Percentiles rank a stretch among this genome's conserved stretches.
Conservation (phyloP, 2,797 vertebrate species). For the Melopsittacus undulatus region DNA sequence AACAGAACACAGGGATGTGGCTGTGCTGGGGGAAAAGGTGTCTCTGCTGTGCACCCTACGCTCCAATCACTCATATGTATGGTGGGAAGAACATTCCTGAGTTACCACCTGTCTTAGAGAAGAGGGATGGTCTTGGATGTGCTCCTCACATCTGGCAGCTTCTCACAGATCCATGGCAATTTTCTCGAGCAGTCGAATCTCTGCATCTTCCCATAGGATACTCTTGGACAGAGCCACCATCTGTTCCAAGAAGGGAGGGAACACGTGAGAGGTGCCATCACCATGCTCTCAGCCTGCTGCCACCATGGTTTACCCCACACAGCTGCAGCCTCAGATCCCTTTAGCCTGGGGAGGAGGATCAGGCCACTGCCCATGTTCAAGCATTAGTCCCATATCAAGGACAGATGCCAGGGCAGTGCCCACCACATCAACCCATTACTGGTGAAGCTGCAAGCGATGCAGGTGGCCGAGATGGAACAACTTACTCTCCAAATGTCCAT, state of each 20-base stretch:
- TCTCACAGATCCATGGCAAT: not conserved
- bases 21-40: not conserved
- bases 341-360: rapidly evolving
- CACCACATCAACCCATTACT: not conserved
- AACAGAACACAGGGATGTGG: not conserved
- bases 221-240: rapidly evolving
- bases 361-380: not conserved
- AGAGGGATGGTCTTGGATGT: rapidly evolving
- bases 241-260: not conserved
- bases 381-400: not conserved
- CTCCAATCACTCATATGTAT: not conserved
- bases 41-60: not conserved
- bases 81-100: not conserved
- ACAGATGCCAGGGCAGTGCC: too few species aligned
- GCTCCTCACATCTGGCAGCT: not conserved
- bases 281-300: not conserved
- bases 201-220: rapidly evolving
- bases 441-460: not conserved
- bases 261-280: not conserved
- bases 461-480: not conserved
- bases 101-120: not conserved
- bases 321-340: not conserved
- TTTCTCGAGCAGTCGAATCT: rapidly evolving
- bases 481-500: rapidly evolving
- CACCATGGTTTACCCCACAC: not conserved